phyloP scores from a whole-genome alignment of 37 sponge, comb jelly and placozoan species.

The Corticium candelabrum region DNA sequence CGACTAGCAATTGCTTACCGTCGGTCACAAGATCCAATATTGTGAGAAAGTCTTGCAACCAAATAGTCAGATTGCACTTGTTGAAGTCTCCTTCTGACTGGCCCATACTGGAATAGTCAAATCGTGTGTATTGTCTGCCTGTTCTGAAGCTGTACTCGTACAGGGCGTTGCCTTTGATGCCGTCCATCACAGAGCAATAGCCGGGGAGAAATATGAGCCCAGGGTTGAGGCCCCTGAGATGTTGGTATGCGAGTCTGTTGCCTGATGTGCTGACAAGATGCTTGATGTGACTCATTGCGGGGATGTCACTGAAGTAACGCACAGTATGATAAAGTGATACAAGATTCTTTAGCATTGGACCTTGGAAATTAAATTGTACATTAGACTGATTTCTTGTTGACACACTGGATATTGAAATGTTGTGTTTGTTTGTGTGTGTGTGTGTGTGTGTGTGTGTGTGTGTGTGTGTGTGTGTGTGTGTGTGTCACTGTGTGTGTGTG shows the following conservation, averaged over 20 bases:
- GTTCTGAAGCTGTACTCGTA: conserved; percentile 28
- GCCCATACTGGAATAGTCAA: conserved; percentile 50
- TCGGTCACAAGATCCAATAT: conserved; percentile 26
- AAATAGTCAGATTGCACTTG: conserved; percentile 41
- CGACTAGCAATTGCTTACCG: conserved; percentile 49
- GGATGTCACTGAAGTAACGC: too few relatives aligned
- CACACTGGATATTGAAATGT: too few relatives aligned
- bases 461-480: too few relatives aligned
- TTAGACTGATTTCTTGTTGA: too few relatives aligned
- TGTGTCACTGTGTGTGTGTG: too few relatives aligned
- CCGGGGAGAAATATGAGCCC: conserved; percentile 63
- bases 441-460: too few relatives aligned
- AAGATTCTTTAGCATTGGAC: too few relatives aligned
- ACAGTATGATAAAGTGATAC: too few relatives aligned
- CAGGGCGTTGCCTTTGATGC: conserved; percentile 29
- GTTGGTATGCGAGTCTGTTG: conserved; percentile 31
- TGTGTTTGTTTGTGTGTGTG: too few relatives aligned
- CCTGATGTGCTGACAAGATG: conserved; percentile 12
- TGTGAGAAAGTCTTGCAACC: conserved; percentile 47
- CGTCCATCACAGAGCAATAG: conserved; percentile 24
- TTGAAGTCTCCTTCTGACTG: conserved; percentile 22
- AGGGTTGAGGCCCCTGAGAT: conserved; percentile 37
- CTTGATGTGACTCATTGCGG: background rate
- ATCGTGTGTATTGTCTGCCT: conserved; percentile 30
- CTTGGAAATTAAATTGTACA: too few relatives aligned